Evolutionary conservation across 2,797 vertebrate genomes (phyloP).

Genomic region (Sphenodon punctatus): DNA sequence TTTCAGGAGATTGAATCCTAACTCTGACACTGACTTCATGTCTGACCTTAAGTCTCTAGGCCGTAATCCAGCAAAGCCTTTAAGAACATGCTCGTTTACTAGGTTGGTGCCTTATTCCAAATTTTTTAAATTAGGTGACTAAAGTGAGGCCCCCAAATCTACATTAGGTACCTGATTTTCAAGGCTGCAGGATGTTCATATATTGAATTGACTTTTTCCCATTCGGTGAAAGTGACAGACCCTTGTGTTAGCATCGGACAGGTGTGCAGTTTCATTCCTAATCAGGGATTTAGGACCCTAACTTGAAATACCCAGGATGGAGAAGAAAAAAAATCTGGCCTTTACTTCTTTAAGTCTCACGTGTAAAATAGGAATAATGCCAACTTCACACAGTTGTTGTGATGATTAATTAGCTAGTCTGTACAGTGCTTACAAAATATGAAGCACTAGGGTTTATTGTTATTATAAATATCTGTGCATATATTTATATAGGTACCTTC

Average conservation of each 20-base stretch:
- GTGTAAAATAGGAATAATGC: no score
- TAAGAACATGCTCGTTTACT: not conserved
- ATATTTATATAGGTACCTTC: no score
- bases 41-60: not conserved
- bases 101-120: constrained; percentile 4
- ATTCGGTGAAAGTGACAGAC: not conserved
- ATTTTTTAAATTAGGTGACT: not conserved
- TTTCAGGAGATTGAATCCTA: no score
- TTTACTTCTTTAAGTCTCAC: constrained; percentile 56
- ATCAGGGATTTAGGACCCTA: constrained; percentile 27
- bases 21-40: not conserved
- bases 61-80: not conserved
- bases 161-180: constrained; percentile 21
- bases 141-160: not conserved
- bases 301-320: constrained; percentile 21
- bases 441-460: no score
- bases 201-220: constrained; percentile 42
- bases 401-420: constrained; percentile 51
- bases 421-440: constrained; percentile 53
- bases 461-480: no score
- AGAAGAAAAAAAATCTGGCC: constrained; percentile 52
- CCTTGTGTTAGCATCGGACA: no score
- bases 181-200: constrained; percentile 21
- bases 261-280: no score
- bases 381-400: constrained; percentile 37